These are phyloP conservation scores for Dasypogon diadema DNA, from an alignment of 2,888 invertebrate genomes.

Conservation along the genomic window DNA sequence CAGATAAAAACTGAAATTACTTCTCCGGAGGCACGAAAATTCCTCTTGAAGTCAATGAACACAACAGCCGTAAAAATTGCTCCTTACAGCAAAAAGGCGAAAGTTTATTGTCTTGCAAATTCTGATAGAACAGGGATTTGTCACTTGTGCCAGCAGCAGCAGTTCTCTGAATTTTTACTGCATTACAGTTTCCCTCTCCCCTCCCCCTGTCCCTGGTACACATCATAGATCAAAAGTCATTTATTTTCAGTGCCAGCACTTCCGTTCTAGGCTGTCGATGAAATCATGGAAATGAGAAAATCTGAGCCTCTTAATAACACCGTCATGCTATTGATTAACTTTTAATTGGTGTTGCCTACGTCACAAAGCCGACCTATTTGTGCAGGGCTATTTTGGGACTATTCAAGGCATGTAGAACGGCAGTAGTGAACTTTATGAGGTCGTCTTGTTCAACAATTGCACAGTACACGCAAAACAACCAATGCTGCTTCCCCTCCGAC, in stretches of 20 bases:
- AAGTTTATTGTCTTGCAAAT: slow-evolving; percentile 9
- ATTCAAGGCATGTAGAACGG: neutral
- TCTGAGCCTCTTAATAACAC: neutral
- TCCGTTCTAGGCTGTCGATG: neutral
- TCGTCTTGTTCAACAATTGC: neutral
- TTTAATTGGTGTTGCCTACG: neutral
- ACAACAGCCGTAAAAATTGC: neutral
- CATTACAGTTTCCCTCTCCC: neutral
- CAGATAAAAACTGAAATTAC: no score
- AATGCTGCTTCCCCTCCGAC: neutral
- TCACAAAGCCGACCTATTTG: neutral
- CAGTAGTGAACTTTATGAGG: neutral
- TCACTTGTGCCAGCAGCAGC: neutral
- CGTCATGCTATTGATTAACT: neutral
- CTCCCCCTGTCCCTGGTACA: neutral
- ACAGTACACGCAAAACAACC: neutral
- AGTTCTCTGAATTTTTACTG: neutral
- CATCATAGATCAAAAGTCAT: no score
- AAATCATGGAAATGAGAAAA: neutral
- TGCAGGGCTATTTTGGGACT: neutral
- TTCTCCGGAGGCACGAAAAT: no score
- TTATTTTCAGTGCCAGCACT: no score
- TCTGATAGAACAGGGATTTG: slow-evolving; percentile 12
- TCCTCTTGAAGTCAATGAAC: neutral
- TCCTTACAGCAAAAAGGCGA: neutral